Base-by-base conservation (phyloP, 2,113 vertebrate species). In the Sinocyclocheilus grahami region DNA sequence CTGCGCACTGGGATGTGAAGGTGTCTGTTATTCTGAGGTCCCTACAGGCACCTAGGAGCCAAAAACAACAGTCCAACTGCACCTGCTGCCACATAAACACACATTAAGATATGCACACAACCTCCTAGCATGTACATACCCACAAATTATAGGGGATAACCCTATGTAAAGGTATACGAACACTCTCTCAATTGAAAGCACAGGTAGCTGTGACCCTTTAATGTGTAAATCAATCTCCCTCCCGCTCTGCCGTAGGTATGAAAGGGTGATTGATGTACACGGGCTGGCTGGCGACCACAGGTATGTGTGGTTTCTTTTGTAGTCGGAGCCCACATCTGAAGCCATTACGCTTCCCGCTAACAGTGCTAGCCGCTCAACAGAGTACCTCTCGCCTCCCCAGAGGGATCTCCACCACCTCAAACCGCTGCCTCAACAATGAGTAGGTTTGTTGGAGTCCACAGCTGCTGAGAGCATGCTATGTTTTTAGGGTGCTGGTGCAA, bases 261-360 rank as follows among this genome's bases (percentile, higher is more conserved):
- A 93, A 93, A 90, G 78, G 83, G 78, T 85, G 71, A 82, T 71
- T 87, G 91, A 91, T 90, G 88, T 69, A 51, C 79, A 78, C 82
- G 65, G 87, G 78, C 30, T 58, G 79, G 24, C 82, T 82, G 74
- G 46, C 80, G 42, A 86, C 85, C 89, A 88, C 89, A 65, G 86
- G 88, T n/a, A 86, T 81, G 74, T 90, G 86, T 72, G 74, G 89
- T 88, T 86, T 86, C 86, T 87, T 92, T 90, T 85, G 90, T 85
- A 85, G 83, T 74, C 4, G 7, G 83, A 85, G 83, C 58, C 86
- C 88, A 89, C 88, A 89, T 89, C 86, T 85, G 74, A 85, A 65
- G 80, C 71, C 76, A 77, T 62, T 85, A 72, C 46, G 7, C 71
- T 84, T 65, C 84, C 75, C 74, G 42, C 60, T 65, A 82, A 82